Evolutionary conservation across 2,113 vertebrate species (phyloP), one percentile per base, ranked within the genome.

Genomic region (Eulemur rufifrons): DNA sequence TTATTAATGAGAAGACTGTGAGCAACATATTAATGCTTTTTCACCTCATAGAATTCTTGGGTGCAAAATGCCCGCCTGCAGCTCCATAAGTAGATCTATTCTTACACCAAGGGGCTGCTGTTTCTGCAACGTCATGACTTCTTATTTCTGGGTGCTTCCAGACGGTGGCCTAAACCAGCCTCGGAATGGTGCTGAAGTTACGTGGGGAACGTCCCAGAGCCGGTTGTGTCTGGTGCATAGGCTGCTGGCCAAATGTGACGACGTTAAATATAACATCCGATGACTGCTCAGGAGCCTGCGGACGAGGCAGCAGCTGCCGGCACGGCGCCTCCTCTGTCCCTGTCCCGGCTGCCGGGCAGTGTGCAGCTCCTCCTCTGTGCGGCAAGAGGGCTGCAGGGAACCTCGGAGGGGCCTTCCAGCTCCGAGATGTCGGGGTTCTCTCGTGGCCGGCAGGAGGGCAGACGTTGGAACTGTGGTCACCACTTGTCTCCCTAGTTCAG

Each of bases 51-150:
- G 34, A 37, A 37, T 15, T 9, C 32, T 21, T 37, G 66, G 74
- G 54, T 52, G 23, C 73, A 1, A 23, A n/a, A 59, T 12, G n/a
- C 47, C 10, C 0, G 11, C 59, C 76, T 10, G 0, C 13, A 56
- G 91, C 42, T 17, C 47, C 32, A 20, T 3, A 32, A 50, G 66
- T 20, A 74, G 73, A 12, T 20, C 42, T 63, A 0, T 50, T n/a
- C 42, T 21, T 34, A 8, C n/a, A 3, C 0, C 8, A 0, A 34
- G 0, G 7, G 27, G 54, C 80, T 25, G 34, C 12, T 4, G 32
- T 21, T 15, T 74, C 85, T 83, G 89, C 86, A 64, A 45, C 10
- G 17, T 78, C 80, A 47, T 25, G 83, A 27, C 6, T 9, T n/a
- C 89, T 73, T 81, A 50, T 59, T 83, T 83, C 91, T 91, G 96